Evolutionary conservation across 2,797 vertebrate genomes (phyloP).

Genomic region (Hippocampus kuda): DNA sequence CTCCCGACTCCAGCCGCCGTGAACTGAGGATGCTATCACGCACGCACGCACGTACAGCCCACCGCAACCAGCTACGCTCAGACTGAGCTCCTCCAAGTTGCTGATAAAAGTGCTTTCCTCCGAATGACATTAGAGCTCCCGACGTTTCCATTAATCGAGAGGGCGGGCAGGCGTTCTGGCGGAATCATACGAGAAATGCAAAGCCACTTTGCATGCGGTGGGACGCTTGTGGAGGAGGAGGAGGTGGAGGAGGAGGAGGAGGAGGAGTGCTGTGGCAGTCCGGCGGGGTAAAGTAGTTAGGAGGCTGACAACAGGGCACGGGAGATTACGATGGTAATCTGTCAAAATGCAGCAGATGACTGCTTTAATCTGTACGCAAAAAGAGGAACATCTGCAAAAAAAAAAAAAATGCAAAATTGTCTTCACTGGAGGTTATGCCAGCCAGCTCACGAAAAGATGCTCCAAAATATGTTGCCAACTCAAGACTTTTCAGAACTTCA

Average conservation of each 20-base stretch:
- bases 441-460: constrained; percentile 22
- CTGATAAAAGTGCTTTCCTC: constrained; percentile 43
- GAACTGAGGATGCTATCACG: constrained; percentile 48
- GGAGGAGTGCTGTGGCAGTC: neutral
- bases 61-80: constrained; percentile 34
- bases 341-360: constrained; percentile 19
- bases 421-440: constrained; percentile 17
- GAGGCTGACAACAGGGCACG: constrained; percentile 28
- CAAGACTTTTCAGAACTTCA: too few relatives aligned
- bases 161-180: constrained; percentile 45
- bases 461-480: constrained; percentile 12
- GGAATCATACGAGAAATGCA: constrained; percentile 45
- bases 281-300: constrained; percentile 17
- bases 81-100: constrained; percentile 48
- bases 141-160: constrained; percentile 53
- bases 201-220: constrained; percentile 40
- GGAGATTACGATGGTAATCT: constrained; percentile 39
- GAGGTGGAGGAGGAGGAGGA: constrained; percentile 28
- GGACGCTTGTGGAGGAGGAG: constrained; percentile 26
- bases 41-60: neutral
- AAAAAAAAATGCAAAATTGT: neutral
- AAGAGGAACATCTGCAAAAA: neutral
- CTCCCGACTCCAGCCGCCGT: constrained; percentile 40
- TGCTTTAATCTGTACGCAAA: constrained; percentile 9
- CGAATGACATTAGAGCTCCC: constrained; percentile 41